Evolutionary conservation across 2,888 invertebrate genomes (phyloP).

Genomic region (Synanthedon myopaeformis): DNA sequence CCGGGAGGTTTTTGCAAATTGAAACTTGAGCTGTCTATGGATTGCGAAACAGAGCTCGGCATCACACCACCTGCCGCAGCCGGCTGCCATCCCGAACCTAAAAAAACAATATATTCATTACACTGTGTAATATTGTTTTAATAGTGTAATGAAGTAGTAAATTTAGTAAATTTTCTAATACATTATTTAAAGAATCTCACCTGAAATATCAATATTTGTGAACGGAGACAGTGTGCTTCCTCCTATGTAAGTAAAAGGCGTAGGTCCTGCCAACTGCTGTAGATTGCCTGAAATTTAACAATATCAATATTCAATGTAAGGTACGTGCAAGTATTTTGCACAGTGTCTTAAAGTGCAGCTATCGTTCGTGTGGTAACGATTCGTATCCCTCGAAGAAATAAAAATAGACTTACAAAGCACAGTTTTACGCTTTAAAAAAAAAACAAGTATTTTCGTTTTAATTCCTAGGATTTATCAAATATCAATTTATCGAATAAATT

Average conservation of each 20-base stretch:
- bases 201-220: constrained; percentile 32
- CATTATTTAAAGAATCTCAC: constrained; percentile 15
- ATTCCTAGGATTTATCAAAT: too few relatives aligned
- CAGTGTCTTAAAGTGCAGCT: too few relatives aligned
- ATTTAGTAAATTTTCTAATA: background rate
- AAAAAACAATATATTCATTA: constrained; percentile 7
- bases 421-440: too few relatives aligned
- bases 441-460: background rate
- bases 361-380: too few relatives aligned
- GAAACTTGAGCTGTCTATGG: constrained; percentile 44
- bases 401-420: too few relatives aligned
- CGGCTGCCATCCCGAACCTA: constrained; percentile 45
- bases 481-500: background rate
- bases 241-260: constrained; percentile 48
- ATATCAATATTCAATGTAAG: too few relatives aligned
- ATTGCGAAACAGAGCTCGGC: too few relatives aligned
- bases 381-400: too few relatives aligned
- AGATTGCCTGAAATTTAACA: constrained; percentile 33
- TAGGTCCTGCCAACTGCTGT: constrained; percentile 55
- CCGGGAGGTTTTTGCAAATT: constrained; percentile 79
- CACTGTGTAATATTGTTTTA: background rate
- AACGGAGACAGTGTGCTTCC: constrained; percentile 40
- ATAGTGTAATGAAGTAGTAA: constrained; percentile 4
- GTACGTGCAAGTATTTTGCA: background rate
- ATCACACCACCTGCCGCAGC: constrained; percentile 17